Percentiles rank a stretch among this genome's conserved stretches.
phyloP scores from a whole-genome alignment of 2,113 vertebrate genomes.

The Drymodes brunneopygia region DNA sequence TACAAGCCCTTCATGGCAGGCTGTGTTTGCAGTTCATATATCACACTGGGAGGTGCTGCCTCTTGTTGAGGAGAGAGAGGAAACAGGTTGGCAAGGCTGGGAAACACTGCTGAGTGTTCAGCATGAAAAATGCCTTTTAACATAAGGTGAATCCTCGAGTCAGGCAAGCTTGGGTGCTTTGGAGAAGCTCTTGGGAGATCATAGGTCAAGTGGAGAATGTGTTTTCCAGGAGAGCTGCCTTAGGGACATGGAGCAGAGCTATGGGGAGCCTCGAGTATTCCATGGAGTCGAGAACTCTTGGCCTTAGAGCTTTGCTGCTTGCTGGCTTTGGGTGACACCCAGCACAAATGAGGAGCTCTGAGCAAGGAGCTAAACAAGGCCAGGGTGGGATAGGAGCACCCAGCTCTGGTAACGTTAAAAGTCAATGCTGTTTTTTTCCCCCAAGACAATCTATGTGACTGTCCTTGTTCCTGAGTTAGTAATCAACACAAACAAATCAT shows the following conservation, averaged over 20 bases:
- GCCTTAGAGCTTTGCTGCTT: neutral
- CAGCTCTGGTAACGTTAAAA: neutral
- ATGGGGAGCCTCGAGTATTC: accelerated
- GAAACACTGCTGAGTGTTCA: neutral
- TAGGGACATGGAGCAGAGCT: accelerated
- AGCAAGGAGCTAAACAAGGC: neutral
- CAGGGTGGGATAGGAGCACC: neutral
- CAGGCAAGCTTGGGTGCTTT: neutral
- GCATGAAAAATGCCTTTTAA: neutral
- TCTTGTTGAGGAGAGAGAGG: neutral
- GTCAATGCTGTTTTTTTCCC: accelerated
- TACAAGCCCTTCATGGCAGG: accelerated
- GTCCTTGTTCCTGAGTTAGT: neutral
- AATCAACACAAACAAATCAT: neutral
- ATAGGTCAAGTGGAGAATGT: accelerated
- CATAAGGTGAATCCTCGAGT: neutral
- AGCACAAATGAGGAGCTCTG: neutral
- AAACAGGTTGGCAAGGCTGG: neutral
- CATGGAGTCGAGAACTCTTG: neutral
- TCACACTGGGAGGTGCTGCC: neutral
- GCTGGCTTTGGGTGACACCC: neutral
- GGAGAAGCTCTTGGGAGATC: neutral
- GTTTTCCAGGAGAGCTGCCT: neutral
- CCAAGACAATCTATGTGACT: neutral
- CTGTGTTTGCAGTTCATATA: neutral